Conservation (phyloP, 2,113 vertebrate species). For the Lontra canadensis region DNA sequence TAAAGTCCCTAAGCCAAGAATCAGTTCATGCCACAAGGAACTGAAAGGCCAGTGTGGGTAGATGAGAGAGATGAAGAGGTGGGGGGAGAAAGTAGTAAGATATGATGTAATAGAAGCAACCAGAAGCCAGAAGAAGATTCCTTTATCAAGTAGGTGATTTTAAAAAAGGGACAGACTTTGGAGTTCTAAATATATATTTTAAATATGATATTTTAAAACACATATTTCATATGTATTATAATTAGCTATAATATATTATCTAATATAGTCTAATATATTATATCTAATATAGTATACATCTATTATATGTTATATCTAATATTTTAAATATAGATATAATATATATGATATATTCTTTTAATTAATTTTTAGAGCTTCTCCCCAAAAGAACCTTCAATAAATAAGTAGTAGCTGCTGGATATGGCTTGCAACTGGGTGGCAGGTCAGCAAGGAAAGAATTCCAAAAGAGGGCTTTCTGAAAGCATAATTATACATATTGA, state of each 20-base stretch:
- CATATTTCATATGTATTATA: no score
- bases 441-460: slow-evolving; percentile 56
- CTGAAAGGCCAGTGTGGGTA: slow-evolving; percentile 34
- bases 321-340: not conserved
- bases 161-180: slow-evolving; percentile 41
- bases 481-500: slow-evolving; percentile 68
- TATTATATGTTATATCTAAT: not conserved
- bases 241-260: no score
- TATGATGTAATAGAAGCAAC: not conserved
- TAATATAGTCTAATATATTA: no score
- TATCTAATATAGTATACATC: no score
- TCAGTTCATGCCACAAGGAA: not conserved
- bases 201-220: no score
- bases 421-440: slow-evolving; percentile 74
- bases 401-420: slow-evolving; percentile 72
- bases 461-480: slow-evolving; percentile 77
- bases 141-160: slow-evolving; percentile 57
- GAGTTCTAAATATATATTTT: not conserved
- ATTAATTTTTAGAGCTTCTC: slow-evolving; percentile 52
- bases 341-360: not conserved
- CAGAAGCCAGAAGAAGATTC: not conserved
- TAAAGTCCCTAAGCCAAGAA: slow-evolving; percentile 10
- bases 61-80: not conserved
- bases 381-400: slow-evolving; percentile 68
- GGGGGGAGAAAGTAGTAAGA: not conserved